A percentile compares a stretch with the other conserved stretches of the same genome.
Conservation (phyloP, 2,888 invertebrate species). For the Agrochola circellaris region DNA sequence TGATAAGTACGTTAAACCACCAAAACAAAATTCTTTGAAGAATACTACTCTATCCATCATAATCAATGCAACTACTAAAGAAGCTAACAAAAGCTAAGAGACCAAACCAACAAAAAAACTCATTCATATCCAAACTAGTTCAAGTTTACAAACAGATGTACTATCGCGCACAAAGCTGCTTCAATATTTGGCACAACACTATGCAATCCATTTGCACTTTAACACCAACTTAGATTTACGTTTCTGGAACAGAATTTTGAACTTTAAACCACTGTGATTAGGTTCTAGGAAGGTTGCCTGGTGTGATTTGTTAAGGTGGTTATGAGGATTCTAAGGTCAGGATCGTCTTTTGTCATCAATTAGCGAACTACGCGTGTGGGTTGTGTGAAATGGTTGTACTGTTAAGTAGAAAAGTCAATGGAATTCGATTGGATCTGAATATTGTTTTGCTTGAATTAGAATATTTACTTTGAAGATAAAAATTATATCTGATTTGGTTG, state of each 20-base stretch:
- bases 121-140: conserved; percentile 84
- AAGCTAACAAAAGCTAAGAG: conserved; percentile 60
- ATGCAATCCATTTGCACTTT: conserved; percentile 77
- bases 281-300: conserved; percentile 11
- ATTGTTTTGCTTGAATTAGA: not conserved
- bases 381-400: conserved; percentile 70
- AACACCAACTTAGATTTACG: conserved; percentile 52
- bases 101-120: conserved; percentile 72
- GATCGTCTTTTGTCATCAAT: conserved; percentile 77
- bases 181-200: conserved; percentile 76
- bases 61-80: conserved; percentile 38
- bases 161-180: conserved; percentile 74
- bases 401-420: conserved; percentile 31
- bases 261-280: conserved; percentile 58
- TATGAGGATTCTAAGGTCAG: conserved; percentile 74
- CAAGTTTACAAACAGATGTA: conserved; percentile 85
- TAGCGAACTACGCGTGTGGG: conserved; percentile 74
- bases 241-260: conserved; percentile 31
- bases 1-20: not conserved
- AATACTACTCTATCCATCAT: conserved; percentile 30
- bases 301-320: conserved; percentile 31
- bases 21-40: not conserved
- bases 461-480: not conserved
- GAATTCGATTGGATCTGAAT: not conserved
- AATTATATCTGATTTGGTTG: not conserved